A percentile compares a stretch with the other conserved stretches of the same genome.
phyloP scores from a whole-genome alignment of 1,140 invertebrate species.

The Pectinophora gossypiella region DNA sequence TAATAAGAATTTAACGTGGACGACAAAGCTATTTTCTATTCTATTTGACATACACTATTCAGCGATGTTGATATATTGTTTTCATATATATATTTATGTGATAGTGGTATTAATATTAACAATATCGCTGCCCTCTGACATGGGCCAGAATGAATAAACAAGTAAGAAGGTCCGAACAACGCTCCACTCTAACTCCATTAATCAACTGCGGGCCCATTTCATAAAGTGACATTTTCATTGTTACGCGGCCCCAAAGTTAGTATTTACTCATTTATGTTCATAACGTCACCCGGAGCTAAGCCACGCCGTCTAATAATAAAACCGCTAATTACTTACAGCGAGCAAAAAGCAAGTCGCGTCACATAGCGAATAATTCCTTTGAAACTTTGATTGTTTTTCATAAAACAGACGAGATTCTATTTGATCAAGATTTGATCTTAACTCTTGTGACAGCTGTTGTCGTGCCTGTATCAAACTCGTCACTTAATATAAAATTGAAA shows the following conservation, averaged over 20 bases:
- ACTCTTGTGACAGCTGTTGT: no score
- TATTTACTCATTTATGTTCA: slow-evolving; percentile 58
- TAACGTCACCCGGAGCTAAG: slow-evolving; percentile 34
- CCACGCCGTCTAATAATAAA: slow-evolving; percentile 35
- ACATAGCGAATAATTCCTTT: background rate
- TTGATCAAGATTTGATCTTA: no score
- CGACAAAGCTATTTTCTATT: background rate
- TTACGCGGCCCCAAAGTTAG: slow-evolving; percentile 50
- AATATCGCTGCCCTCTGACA: slow-evolving; percentile 22
- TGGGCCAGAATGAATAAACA: slow-evolving; percentile 49
- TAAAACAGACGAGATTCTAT: no score
- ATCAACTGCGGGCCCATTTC: slow-evolving; percentile 58
- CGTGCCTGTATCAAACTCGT: no score
- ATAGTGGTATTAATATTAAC: slow-evolving; percentile 34
- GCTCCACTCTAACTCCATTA: slow-evolving; percentile 55
- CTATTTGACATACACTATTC: background rate
- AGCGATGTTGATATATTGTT: background rate
- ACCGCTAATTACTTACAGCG: slow-evolving; percentile 27
- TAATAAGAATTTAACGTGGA: background rate
- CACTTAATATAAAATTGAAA: no score
- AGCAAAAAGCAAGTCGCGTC: background rate
- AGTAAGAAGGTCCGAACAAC: slow-evolving; percentile 45
- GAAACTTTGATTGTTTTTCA: no score
- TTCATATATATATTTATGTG: background rate
- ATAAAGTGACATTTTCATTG: slow-evolving; percentile 71